Base-by-base conservation (phyloP, 2,888 invertebrate genomes). In the Pristionchus entomophagus region DNA sequence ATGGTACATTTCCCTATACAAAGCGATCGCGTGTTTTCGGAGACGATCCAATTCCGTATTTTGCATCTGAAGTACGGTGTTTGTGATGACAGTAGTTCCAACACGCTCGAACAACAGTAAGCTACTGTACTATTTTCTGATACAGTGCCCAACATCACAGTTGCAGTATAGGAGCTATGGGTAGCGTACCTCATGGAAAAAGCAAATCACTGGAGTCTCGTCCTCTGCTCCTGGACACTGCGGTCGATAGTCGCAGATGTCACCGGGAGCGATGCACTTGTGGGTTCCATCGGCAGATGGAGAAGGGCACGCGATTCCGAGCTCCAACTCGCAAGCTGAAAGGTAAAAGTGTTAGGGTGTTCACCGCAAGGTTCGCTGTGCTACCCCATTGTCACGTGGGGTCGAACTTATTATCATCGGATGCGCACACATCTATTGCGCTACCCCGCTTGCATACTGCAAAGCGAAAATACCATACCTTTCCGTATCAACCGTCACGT, bases 161-260 rank as follows among this genome's bases (percentile, higher is more conserved):
- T n/a, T 10, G 45, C 14, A 45, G n/a, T n/a, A n/a, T n/a, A n/a
- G n/a, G 14, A 45, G 45, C 26, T 59, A 6, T n/a, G 2, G 14
- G 4, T 32, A 90, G 88, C 85, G 88, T 49, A 53, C 73, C 73
- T 86, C 84, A 56, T 89, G 86, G 65, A 89, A 90, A 85, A 89
- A 86, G 85, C 90, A 90, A 62, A 88, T 86, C 1, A 86, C 80
- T 3, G 80, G 85, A 6, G 88, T 80, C 32, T 90, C 90, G 82
- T 90, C 90, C 56, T 89, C 89, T 10, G 87, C 88, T 41, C 84
- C 86, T 4, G 86, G 88, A 84, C 90, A 90, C 73, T 89, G 89
- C 8, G 32, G 59, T 6, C 45, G 32, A 51, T 86, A 83, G 41
- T 90, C 88, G 84, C 90, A 90, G 17, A 90, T 56, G 17, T 88